Evolutionary conservation across 2,797 vertebrate species (phyloP), one percentile per base, ranked within the genome.

Genomic region (Ceryle rudis): DNA sequence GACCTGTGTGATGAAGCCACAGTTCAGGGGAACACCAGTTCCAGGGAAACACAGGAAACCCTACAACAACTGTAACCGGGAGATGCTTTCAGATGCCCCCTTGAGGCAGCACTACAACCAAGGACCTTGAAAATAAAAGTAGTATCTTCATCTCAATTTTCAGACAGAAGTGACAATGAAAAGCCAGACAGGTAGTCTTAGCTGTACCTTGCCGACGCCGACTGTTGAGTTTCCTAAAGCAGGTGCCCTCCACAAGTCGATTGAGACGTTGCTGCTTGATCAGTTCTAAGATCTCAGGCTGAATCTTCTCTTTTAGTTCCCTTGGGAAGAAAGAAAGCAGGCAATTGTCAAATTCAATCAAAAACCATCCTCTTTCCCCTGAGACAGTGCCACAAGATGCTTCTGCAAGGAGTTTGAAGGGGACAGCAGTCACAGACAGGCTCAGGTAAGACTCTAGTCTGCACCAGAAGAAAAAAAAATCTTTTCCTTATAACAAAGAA

Each of bases 231-330:
- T 99, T 99, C 97, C 99, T 98, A 98, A 99, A 99, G 98, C 99
- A 99, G 97, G 99, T 99, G 90, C 99, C 99, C 78, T 99, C 99
- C 94, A 99, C 99, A 35, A 99, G 98, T 73, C 99, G 99, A 98
- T 99, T 99, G 94, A 99, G 99, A 92, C 99, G 98, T 96, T 99
- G 99, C 95, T 99, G 99, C 97, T 99, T 99, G 98, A 99, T 99
- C 97, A 99, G 97, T 98, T 99, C 99, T 98, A 99, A 98, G 98
- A 99, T 99, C 98, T 99, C 99, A 2, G 99, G 99, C 97, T 99
- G 99, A 97, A 99, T 99, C 98, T 99, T 99, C 98, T 99, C 99
- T 97, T 99, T 99, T 91, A 99, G 99, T 98, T 99, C 99, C 98
- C 99, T 99, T 97, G 60, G 54, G 66, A 86, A 65, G 83, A 97